phyloP scores from a whole-genome alignment of 1,140 invertebrate genomes.

The Drosophila pandora region DNA sequence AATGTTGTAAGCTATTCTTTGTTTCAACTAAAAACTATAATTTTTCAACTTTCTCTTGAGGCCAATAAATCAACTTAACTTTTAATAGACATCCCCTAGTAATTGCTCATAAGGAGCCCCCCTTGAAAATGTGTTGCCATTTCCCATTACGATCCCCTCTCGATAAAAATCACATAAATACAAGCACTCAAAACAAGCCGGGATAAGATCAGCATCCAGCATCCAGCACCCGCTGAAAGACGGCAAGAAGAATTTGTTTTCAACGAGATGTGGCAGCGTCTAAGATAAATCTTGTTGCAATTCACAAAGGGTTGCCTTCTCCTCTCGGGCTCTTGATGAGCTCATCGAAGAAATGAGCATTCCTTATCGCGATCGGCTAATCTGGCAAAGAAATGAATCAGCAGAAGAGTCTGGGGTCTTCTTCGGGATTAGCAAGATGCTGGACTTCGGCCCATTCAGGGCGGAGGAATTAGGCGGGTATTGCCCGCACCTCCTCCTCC shows the following conservation, averaged over 20 bases:
- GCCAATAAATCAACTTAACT: slow-evolving; percentile 34
- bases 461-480: slow-evolving; percentile 31
- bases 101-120: slow-evolving; percentile 32
- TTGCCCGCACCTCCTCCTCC: neutral
- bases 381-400: slow-evolving; percentile 70
- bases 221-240: slow-evolving; percentile 3
- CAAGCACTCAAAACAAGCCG: slow-evolving; percentile 59
- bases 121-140: slow-evolving; percentile 40
- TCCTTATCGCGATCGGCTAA: slow-evolving; percentile 73
- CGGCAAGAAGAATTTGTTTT: slow-evolving; percentile 55
- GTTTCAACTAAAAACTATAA: neutral
- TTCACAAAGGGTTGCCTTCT: slow-evolving; percentile 60
- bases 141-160: slow-evolving; percentile 32
- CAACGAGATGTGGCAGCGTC: slow-evolving; percentile 50
- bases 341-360: slow-evolving; percentile 69
- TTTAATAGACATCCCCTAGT: slow-evolving; percentile 32
- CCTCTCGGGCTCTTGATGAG: slow-evolving; percentile 46
- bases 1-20: neutral
- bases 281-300: slow-evolving; percentile 55
- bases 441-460: slow-evolving; percentile 28
- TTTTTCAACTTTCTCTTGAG: slow-evolving; percentile 9
- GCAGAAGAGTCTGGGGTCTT: slow-evolving; percentile 33
- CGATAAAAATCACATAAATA: slow-evolving; percentile 46
- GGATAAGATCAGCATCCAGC: slow-evolving; percentile 56
- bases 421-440: slow-evolving; percentile 52